phyloP scores from a whole-genome alignment of 37 sponge, comb jelly and placozoan species.

The Theonella swinhoei region DNA sequence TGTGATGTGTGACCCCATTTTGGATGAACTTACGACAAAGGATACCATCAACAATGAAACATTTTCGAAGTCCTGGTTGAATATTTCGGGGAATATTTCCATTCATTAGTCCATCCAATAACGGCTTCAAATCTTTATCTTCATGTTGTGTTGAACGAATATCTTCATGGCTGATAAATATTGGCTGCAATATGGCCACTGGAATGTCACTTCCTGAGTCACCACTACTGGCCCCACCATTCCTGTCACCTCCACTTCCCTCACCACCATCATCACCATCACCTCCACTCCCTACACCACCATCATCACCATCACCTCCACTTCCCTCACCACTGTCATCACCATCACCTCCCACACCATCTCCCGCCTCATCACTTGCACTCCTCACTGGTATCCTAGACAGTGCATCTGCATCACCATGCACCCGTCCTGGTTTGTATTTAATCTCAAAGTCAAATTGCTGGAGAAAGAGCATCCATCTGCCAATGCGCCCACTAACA shows the following conservation, averaged over 20 bases:
- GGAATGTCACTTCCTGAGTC: background rate
- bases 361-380: background rate
- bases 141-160: no score
- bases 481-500: background rate
- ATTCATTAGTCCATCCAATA: background rate
- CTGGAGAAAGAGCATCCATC: background rate
- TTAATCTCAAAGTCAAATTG: background rate
- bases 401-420: background rate
- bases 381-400: background rate
- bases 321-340: no score
- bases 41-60: background rate
- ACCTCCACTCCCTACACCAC: background rate
- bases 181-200: background rate
- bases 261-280: background rate
- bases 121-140: background rate
- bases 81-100: no score
- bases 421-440: background rate
- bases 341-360: no score
- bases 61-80: background rate
- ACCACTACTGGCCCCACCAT: background rate
- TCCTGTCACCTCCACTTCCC: background rate
- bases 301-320: background rate
- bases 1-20: background rate
- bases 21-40: background rate
- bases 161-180: no score